Percentiles rank a stretch among this genome's conserved stretches.
Conservation (phyloP, 2,888 invertebrate genomes). For the Pheosia gnoma region DNA sequence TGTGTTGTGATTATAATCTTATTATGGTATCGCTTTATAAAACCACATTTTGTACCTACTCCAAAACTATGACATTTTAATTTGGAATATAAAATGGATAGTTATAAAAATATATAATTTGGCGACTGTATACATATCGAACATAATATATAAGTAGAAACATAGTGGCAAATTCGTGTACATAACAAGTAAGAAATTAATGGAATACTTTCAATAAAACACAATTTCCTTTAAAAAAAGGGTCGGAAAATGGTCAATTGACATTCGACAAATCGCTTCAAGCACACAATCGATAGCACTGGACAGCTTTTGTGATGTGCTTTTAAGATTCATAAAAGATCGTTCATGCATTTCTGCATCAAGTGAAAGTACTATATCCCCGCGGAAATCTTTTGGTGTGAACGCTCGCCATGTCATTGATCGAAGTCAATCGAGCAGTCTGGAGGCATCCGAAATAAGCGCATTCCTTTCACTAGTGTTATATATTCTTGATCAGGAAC, state of each 20-base stretch:
- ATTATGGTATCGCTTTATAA: slow-evolving; percentile 61
- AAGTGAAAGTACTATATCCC: too few relatives aligned
- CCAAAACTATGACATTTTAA: slow-evolving; percentile 68
- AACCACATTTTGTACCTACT: slow-evolving; percentile 58
- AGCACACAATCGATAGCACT: background rate
- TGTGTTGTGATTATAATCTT: slow-evolving; percentile 55
- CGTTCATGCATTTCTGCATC: background rate
- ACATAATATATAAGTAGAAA: slow-evolving; percentile 60
- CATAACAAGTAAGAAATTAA: slow-evolving; percentile 44
- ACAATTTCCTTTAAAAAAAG: too few relatives aligned
- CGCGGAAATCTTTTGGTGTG: too few relatives aligned
- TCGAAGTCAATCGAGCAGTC: too few relatives aligned
- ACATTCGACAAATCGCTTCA: background rate
- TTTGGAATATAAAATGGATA: slow-evolving; percentile 76
- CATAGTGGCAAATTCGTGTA: slow-evolving; percentile 66
- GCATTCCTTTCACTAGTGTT: too few relatives aligned
- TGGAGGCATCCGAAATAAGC: too few relatives aligned
- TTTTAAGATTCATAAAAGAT: background rate
- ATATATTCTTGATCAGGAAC: too few relatives aligned
- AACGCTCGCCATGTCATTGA: too few relatives aligned
- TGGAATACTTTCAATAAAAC: background rate
- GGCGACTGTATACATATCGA: slow-evolving; percentile 73
- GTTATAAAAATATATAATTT: slow-evolving; percentile 75
- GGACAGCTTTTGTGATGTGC: background rate
- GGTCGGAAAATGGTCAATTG: background rate